Evolutionary conservation across 1,140 invertebrate genomes (phyloP).

Genomic region (Seison nebaliae): DNA sequence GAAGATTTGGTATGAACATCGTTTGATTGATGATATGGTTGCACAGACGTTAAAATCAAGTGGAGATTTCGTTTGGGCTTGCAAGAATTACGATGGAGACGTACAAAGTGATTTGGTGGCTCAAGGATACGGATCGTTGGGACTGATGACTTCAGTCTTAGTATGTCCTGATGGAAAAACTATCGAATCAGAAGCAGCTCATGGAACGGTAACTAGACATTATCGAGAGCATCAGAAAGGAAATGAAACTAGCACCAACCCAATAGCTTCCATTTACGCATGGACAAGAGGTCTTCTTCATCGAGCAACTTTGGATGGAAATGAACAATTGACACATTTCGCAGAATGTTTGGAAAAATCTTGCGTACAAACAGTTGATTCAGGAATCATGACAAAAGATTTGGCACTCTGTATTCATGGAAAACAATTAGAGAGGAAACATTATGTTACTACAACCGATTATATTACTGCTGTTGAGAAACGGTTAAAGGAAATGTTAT

Average conservation of each 20-base stretch:
- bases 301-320: conserved; percentile 69
- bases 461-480: no score
- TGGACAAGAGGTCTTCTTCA: conserved; percentile 72
- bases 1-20: conserved; percentile 83
- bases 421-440: no score
- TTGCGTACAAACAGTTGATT: conserved; percentile 71
- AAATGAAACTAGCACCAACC: conserved; percentile 29
- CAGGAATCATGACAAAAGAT: conserved; percentile 87
- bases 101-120: conserved; percentile 91
- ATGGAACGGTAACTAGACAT: conserved; percentile 30
- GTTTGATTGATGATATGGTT: conserved; percentile 98
- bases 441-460: no score
- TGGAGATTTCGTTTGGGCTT: conserved; percentile 94
- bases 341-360: conserved; percentile 38
- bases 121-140: conserved; percentile 41
- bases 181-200: conserved; percentile 29
- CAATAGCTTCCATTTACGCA: conserved; percentile 68
- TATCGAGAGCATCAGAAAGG: conserved; percentile 19
- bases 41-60: conserved; percentile 87
- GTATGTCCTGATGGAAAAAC: conserved; percentile 31
- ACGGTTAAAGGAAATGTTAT: no score
- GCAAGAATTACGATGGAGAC: conserved; percentile 98
- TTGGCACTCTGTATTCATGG: conserved; percentile 90
- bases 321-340: conserved; percentile 37
- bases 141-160: conserved; percentile 29